Percentiles rank a stretch among this genome's conserved stretches.
These are phyloP conservation scores for Digitonthophagus gazella DNA, from an alignment of 2,888 invertebrate genomes.

Conservation along the genomic window DNA sequence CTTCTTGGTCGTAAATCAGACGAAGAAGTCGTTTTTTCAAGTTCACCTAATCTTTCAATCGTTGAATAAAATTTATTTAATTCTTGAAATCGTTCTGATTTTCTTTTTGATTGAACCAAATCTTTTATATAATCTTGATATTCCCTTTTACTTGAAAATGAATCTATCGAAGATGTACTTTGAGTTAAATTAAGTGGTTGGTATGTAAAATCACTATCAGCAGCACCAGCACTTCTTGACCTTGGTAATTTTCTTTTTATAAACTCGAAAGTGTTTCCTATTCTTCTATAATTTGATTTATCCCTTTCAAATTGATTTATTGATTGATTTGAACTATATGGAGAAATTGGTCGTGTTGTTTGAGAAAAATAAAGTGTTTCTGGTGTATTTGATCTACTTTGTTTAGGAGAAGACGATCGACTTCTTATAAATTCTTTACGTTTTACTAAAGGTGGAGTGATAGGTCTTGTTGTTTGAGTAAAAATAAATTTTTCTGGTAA, in stretches of 20 bases:
- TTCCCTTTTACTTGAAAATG: conserved; percentile 56
- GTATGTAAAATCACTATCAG: conserved; percentile 18
- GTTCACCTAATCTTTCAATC: conserved; percentile 78
- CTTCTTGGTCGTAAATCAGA: conserved; percentile 69
- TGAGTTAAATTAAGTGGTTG: conserved; percentile 27
- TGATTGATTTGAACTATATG: conserved; percentile 10
- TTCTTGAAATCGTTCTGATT: conserved; percentile 79
- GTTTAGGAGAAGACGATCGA: conserved; percentile 11
- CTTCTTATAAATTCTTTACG: conserved; percentile 43
- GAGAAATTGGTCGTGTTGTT: conserved; percentile 20
- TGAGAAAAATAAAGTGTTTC: conserved; percentile 23
- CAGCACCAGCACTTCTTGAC: conserved; percentile 61
- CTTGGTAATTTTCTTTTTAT: conserved; percentile 54
- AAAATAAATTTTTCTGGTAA: conserved; percentile 33
- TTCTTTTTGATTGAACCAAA: conserved; percentile 62
- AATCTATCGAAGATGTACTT: conserved; percentile 54
- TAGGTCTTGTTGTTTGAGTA: conserved; percentile 49
- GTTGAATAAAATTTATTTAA: conserved; percentile 82
- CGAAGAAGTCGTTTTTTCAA: conserved; percentile 71
- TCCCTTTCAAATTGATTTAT: conserved; percentile 3
- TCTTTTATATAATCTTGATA: conserved; percentile 69
- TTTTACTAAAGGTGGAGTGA: conserved; percentile 49
- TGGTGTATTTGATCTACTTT: neutral
- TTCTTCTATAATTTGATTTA: conserved; percentile 21
- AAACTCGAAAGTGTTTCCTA: conserved; percentile 30